Evolutionary conservation across 2,797 vertebrate genomes (phyloP), one percentile per base, ranked within the genome.

Genomic region (Acanthurus leucopareius): DNA sequence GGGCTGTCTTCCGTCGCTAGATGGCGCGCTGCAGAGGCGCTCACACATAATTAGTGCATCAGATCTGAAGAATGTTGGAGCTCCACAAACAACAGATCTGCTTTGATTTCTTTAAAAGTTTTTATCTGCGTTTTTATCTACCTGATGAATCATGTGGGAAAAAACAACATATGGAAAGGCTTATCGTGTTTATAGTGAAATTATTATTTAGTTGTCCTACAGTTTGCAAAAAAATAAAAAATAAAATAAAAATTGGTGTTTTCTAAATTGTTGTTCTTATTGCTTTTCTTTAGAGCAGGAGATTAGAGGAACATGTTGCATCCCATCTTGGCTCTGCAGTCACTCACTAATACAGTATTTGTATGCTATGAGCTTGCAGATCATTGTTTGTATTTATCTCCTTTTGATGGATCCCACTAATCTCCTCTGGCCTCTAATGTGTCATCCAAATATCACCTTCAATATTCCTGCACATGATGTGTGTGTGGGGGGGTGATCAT

Each of bases 1-100:
- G 20, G 5, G 11, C 63, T 68, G 61, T 66, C 19, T 0, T 52
- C 57, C 69, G 3, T 79, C 82, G 59, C 87, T 25, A 2, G 74
- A 35, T 60, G 73, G 86, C 89, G 87, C 88, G n/a, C 54, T 32
- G 32, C 11, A 11, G 4, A 19, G 17, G 62, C 5, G 48, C 68
- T 28, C 85, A 49, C 70, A 16, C 2, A 3, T n/a, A 32, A 20
- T 25, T 19, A 53, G 51, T 13, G 6, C 13, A 57, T 35, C 16
- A 60, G 28, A 49, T 40, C 2, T 4, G 32, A 7, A 16, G 14
- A 28, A 14, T 19, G 15, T 22, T 59, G 28, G 40, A 42, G 22
- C 42, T 10, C 16, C 75, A 59, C 6, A 25, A 3, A 14, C 10
- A 7, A 9, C 10, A 22, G 0, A 0, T 49, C 10, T 38, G 20